Evolutionary conservation across 53 echinoderm and acorn worm genomes (phyloP).

Genomic region (Actinopyga echinites): DNA sequence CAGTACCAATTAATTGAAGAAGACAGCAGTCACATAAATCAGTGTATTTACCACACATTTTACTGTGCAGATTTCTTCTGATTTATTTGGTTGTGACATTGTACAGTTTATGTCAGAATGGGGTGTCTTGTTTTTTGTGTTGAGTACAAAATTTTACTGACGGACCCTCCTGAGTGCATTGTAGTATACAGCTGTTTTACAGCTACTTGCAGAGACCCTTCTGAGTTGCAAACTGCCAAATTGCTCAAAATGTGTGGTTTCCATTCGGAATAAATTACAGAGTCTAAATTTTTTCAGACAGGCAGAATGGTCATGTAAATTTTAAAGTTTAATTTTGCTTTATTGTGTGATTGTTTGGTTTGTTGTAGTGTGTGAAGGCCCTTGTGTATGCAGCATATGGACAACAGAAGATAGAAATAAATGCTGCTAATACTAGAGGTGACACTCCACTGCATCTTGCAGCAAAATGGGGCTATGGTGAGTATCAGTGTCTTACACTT

Average conservation of each 20-base stretch:
- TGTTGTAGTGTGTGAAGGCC: conserved; percentile 86
- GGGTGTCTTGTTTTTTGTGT: too few species aligned
- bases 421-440: conserved; percentile 81
- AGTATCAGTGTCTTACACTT: conserved; percentile 22
- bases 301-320: neutral
- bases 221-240: too few species aligned
- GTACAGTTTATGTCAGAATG: too few species aligned
- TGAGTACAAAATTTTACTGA: too few species aligned
- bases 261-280: neutral
- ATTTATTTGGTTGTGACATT: too few species aligned
- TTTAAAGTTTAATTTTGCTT: neutral
- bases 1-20: too few species aligned
- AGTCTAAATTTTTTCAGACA: neutral
- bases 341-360: neutral
- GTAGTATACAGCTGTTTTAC: too few species aligned
- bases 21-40: too few species aligned
- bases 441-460: conserved; percentile 97
- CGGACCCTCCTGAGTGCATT: too few species aligned
- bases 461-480: conserved; percentile 98
- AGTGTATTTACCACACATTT: too few species aligned
- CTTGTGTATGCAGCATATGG: conserved; percentile 70
- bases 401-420: conserved; percentile 61
- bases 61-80: too few species aligned
- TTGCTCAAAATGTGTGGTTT: neutral
- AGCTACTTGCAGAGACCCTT: too few species aligned